Base-by-base conservation (phyloP, 2,888 invertebrate species). In the Teleiodes luculella region DNA sequence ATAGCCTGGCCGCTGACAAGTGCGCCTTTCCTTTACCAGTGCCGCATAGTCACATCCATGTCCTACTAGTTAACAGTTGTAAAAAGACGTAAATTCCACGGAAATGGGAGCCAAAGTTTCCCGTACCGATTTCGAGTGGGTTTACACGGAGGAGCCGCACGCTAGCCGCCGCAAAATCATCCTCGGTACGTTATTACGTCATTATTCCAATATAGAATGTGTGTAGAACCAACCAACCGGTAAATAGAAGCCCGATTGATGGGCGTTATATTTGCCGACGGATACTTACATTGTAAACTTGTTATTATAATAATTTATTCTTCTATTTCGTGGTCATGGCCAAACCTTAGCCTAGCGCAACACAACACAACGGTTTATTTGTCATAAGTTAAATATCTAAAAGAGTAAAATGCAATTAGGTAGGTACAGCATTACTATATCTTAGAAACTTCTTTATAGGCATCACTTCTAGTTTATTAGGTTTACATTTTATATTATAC, bases 141-240 rank as follows among this genome's bases (percentile, higher is more conserved):
- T 94, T 37, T 97, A 97, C 71, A 97, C 97, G 0, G 98, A 99
- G 75, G 99, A 99, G 80, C 99, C 99, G 8, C 99, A 99, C 83
- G 98, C 98, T 5, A 94, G 95, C 56, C 92, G 99, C 58, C 92
- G 99, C 59, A 97, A 97, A 90, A 92, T 96, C 68, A 99, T 99
- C 77, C 91, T 99, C 76, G 94, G 97, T 96, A 91, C 66, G 81
- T 76, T 57, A 75, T 80, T 76, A 78, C 77, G 77, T 81, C 80
- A 81, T 68, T n/a, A 24, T 53, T 52, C 52, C 8, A 55, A n/a
- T n/a, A n/a, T n/a, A n/a, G n/a, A n/a, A n/a, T n/a, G n/a, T n/a
- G 50, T 55, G 48, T 45, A 56, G 20, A 51, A 57, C 31, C n/a
- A 50, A 7, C 20, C 11, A n/a, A 36, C 24, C 18, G 24, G 36